phyloP scores from a whole-genome alignment of 1,140 invertebrate species.

The Megalopta genalis region DNA sequence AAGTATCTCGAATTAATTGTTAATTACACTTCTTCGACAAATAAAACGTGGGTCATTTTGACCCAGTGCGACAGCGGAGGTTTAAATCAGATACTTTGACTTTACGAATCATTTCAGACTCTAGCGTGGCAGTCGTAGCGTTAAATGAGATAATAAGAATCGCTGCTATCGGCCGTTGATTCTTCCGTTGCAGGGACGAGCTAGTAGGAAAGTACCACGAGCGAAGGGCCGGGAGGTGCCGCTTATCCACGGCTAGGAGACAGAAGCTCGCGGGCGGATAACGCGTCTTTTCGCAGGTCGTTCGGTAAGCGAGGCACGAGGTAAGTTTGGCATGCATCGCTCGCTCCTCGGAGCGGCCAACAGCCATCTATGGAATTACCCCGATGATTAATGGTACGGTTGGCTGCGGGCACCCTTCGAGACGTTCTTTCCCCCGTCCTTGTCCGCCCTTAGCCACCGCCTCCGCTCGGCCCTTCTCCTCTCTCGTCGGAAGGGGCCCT shows the following conservation, averaged over 20 bases:
- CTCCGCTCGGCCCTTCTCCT: constrained; percentile 21
- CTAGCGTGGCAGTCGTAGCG: too few species aligned
- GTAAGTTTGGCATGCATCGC: constrained; percentile 76
- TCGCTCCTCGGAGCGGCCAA: constrained; percentile 73
- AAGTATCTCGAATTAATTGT: too few species aligned
- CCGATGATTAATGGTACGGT: constrained; percentile 74
- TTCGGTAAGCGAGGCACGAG: constrained; percentile 65
- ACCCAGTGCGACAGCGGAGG: too few species aligned
- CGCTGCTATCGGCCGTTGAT: too few species aligned
- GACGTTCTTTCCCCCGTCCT: constrained; percentile 47
- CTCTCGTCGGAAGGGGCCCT: background rate
- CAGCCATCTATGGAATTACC: constrained; percentile 76
- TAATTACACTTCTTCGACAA: too few species aligned
- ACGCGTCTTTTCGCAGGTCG: constrained; percentile 60
- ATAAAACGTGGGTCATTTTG: too few species aligned
- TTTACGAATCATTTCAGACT: too few species aligned
- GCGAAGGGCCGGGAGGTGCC: background rate
- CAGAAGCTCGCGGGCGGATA: constrained; percentile 36
- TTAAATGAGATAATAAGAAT: too few species aligned
- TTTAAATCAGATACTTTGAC: too few species aligned
- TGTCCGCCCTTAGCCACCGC: constrained; percentile 20
- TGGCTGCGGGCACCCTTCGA: constrained; percentile 61
- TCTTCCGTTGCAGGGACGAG: too few species aligned
- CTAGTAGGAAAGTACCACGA: too few species aligned
- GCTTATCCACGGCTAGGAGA: background rate